These are phyloP conservation scores for Vulpes lagopus DNA, from an alignment of 2,113 vertebrate species.

Conservation along the genomic window DNA sequence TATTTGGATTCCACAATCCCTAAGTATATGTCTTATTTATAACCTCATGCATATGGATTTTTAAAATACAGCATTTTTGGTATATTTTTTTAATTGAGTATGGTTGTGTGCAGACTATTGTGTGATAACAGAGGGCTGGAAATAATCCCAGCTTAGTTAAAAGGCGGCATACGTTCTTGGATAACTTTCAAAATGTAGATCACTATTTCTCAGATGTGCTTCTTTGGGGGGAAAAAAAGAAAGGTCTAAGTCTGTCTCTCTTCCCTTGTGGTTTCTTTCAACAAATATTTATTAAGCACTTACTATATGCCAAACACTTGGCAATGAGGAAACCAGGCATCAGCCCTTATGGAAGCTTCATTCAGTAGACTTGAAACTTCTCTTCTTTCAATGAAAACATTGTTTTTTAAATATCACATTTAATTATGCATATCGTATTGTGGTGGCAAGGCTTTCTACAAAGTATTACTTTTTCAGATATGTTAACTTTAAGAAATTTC, in stretches of 20 bases:
- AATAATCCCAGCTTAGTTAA: slow-evolving; percentile 38
- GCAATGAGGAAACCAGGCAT: not conserved
- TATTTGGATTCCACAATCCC: slow-evolving; percentile 36
- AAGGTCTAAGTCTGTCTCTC: not conserved
- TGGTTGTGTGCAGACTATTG: not conserved
- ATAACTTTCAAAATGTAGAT: not conserved
- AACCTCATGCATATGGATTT: not conserved
- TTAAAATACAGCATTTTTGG: not conserved
- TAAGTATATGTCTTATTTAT: slow-evolving; percentile 35
- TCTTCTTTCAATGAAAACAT: not conserved
- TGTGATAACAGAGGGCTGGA: not conserved
- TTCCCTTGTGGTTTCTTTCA: slow-evolving; percentile 13
- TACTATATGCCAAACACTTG: not conserved
- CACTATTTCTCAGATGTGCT: not conserved
- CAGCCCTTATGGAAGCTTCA: not conserved
- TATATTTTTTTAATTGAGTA: slow-evolving; percentile 30
- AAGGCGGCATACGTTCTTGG: not conserved
- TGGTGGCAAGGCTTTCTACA: not conserved
- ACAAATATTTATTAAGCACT: slow-evolving; percentile 25
- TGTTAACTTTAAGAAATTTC: slow-evolving; percentile 21
- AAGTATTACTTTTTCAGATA: not conserved
- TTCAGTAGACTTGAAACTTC: not conserved
- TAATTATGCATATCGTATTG: not conserved
- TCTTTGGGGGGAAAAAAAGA: not conserved
- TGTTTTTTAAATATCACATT: not conserved